phyloP scores from a whole-genome alignment of 1,140 invertebrate species.

The Drosophila sproati region DNA sequence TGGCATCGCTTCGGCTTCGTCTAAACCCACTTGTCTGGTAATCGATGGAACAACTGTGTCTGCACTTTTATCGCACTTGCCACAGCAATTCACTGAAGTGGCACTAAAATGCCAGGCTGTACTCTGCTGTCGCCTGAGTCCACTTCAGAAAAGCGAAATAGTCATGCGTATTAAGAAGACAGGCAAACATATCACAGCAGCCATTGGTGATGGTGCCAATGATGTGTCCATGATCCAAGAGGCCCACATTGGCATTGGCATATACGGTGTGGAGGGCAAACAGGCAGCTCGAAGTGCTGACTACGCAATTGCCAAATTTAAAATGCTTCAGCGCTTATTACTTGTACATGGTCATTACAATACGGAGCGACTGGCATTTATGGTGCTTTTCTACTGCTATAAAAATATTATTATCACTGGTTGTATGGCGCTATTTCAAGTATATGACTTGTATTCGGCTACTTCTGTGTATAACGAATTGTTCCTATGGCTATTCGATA shows the following conservation, averaged over 20 bases:
- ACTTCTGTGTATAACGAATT: constrained; percentile 89
- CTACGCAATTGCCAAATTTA: constrained; percentile 89
- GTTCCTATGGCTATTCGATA: constrained; percentile 90
- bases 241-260: constrained; percentile 90
- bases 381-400: constrained; percentile 94
- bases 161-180: constrained; percentile 89
- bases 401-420: constrained; percentile 91
- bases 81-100: constrained; percentile 86
- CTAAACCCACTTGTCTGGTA: constrained; percentile 86
- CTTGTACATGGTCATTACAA: constrained; percentile 92
- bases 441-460: constrained; percentile 87
- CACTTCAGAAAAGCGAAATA: constrained; percentile 91
- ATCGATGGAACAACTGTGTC: constrained; percentile 88
- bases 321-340: constrained; percentile 88
- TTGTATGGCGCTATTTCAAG: constrained; percentile 86
- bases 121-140: constrained; percentile 92
- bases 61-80: constrained; percentile 85
- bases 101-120: constrained; percentile 88
- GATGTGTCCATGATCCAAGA: constrained; percentile 94
- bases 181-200: constrained; percentile 87
- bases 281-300: constrained; percentile 89
- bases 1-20: not conserved
- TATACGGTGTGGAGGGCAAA: constrained; percentile 91
- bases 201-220: constrained; percentile 92
- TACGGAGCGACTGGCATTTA: constrained; percentile 89